A percentile compares a stretch with the other conserved stretches of the same genome.
Evolutionary conservation across 35 echinoderm and acorn worm genomes (phyloP).

Genomic region (Heliocidaris erythrogramma): DNA sequence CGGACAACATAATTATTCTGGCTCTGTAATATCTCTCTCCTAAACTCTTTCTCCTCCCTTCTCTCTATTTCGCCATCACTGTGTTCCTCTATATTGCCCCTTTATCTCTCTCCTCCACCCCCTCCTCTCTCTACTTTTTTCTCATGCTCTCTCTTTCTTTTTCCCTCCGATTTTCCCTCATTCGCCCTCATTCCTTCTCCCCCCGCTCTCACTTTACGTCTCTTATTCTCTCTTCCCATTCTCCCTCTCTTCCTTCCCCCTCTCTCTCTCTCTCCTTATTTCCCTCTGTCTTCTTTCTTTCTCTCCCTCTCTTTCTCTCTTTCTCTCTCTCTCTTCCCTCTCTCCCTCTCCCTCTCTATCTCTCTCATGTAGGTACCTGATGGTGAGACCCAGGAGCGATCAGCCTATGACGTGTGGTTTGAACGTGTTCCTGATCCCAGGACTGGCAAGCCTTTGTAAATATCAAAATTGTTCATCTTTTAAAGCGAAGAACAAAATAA

Average conservation of each 20-base stretch:
- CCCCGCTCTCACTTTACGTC: too few species aligned
- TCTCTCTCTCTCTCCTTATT: neutral
- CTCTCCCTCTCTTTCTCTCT: too few species aligned
- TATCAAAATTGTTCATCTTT: neutral
- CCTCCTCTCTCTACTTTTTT: neutral
- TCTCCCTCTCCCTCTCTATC: neutral
- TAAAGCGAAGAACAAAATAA: neutral
- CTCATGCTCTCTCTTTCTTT: neutral
- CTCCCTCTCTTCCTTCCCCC: too few species aligned
- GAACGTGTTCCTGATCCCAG: neutral
- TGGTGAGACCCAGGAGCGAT: constrained; percentile 1
- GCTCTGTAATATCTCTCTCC: neutral
- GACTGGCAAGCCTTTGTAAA: neutral
- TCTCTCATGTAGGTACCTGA: neutral
- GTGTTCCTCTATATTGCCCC: neutral
- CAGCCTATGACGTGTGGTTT: constrained; percentile 25
- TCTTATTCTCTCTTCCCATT: too few species aligned
- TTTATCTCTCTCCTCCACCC: neutral
- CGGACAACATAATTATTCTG: neutral
- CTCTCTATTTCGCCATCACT: too few species aligned
- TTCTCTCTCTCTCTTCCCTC: neutral
- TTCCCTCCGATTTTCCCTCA: too few species aligned
- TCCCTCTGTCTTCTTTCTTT: neutral
- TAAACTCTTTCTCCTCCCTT: neutral
- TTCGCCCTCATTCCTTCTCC: neutral